phyloP scores from a whole-genome alignment of 2,797 vertebrate genomes.

The Myotis findleyi region DNA sequence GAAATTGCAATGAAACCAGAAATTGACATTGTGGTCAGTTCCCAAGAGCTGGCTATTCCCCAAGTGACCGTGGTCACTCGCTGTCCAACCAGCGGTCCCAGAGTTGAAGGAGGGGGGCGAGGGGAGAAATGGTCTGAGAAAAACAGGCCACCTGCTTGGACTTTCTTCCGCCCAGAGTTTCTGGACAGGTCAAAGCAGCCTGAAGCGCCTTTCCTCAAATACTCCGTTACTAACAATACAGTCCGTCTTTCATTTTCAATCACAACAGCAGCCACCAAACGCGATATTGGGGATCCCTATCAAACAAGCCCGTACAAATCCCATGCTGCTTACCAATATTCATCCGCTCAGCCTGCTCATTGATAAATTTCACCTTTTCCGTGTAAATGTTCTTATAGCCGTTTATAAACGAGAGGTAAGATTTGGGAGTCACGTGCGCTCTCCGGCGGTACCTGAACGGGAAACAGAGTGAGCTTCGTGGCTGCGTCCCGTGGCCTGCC shows the following conservation, averaged over 20 bases:
- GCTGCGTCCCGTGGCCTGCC: too few species aligned
- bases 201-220: background rate
- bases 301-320: background rate
- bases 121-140: background rate
- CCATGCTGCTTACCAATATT: constrained; percentile 88
- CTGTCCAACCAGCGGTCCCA: background rate
- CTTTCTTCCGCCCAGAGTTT: background rate
- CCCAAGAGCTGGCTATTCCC: background rate
- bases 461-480: background rate
- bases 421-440: constrained; percentile 88
- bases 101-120: background rate
- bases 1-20: background rate
- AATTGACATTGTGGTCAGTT: background rate
- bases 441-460: constrained; percentile 86
- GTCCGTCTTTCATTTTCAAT: background rate
- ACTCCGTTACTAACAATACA: background rate
- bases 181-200: background rate
- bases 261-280: background rate
- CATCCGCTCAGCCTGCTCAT: constrained; percentile 91
- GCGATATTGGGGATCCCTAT: background rate
- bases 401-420: constrained; percentile 86
- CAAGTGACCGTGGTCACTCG: background rate
- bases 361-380: constrained; percentile 89
- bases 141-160: background rate
- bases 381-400: constrained; percentile 89